Evolutionary conservation across 2,113 vertebrate genomes (phyloP), one percentile per base, ranked within the genome.

Genomic region (Leptocoma aspasia): DNA sequence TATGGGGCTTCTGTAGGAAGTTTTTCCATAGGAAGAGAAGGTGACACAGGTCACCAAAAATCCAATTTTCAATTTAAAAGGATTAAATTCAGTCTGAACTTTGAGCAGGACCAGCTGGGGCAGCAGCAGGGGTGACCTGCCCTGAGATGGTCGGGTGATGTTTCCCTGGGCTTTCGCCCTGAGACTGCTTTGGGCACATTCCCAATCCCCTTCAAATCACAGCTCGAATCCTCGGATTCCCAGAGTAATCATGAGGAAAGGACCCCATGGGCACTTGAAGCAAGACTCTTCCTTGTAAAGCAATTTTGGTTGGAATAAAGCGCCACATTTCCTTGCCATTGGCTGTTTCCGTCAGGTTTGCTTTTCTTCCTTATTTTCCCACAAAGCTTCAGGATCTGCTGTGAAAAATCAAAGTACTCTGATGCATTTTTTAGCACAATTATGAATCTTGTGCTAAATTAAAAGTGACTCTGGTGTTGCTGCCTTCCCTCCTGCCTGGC

Each of bases 401-500:
- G 33, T 39, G 70, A 83, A 68, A 89, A 90, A 82, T 69, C 57
- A 91, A 87, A 94, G 70, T 49, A 20, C 42, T 81, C 52, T 23
- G 35, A 64, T 86, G 80, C 72, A 57, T 86, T 93, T 93, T 90
- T 93, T 93, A 86, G 76, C 76, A 66, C 35, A 31, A 18, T 91
- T 94, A 88, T 2, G 0, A 57, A 22, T 66, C 71, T 59, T 69
- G 59, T 66, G 78, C 78, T 91, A 76, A 94, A 90, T 88, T 80
- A 60, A 41, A 87, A 85, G 90, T 80, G 59, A 59, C 41, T 89
- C 52, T 56, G 42, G 42, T 52, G 66, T 94, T 70, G 69, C 71
- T 86, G 91, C 45, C 82, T 87, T 79, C 84, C 78, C 73, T 95
- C 61, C 79, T 73, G 66, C 84, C 84, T 92, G 82, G 59, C 66